A percentile compares a stretch with the other conserved stretches of the same genome.
Conservation (phyloP, 2,888 invertebrate genomes). For the Chrysolina haemoptera region DNA sequence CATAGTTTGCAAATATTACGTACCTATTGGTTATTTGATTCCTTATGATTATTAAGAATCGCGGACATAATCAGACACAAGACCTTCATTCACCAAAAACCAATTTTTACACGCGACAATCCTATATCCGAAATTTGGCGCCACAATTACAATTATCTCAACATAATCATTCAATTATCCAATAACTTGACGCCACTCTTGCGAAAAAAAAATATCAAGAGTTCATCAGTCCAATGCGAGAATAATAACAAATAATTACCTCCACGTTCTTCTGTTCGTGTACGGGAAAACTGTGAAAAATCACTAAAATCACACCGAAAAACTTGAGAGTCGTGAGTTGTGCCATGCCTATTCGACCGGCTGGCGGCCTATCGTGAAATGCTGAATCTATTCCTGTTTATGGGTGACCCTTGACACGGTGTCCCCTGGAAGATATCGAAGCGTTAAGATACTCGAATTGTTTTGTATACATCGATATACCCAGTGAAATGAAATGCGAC, state of each 20-base stretch:
- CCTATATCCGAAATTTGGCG: slow-evolving; percentile 14
- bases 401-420: slow-evolving; percentile 62
- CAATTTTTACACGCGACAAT: not conserved
- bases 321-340: slow-evolving; percentile 46
- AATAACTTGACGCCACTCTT: slow-evolving; percentile 22
- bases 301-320: slow-evolving; percentile 49
- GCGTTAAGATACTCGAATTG: slow-evolving; percentile 32
- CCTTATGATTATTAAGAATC: no score
- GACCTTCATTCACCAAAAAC: no score
- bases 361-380: slow-evolving; percentile 61
- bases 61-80: no score
- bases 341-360: slow-evolving; percentile 63
- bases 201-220: slow-evolving; percentile 23
- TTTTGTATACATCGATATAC: slow-evolving; percentile 17
- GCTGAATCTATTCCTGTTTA: slow-evolving; percentile 64
- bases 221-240: slow-evolving; percentile 30
- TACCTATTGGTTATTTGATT: no score
- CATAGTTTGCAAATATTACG: no score
- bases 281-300: slow-evolving; percentile 37
- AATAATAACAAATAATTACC: slow-evolving; percentile 36
- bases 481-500: not conserved
- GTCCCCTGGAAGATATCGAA: slow-evolving; percentile 58
- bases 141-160: slow-evolving; percentile 10
- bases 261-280: slow-evolving; percentile 31
- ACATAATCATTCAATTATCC: slow-evolving; percentile 28